Evolutionary conservation across 2,113 vertebrate species (phyloP), one percentile per base, ranked within the genome.

Genomic region (Rhynchomys soricoides): DNA sequence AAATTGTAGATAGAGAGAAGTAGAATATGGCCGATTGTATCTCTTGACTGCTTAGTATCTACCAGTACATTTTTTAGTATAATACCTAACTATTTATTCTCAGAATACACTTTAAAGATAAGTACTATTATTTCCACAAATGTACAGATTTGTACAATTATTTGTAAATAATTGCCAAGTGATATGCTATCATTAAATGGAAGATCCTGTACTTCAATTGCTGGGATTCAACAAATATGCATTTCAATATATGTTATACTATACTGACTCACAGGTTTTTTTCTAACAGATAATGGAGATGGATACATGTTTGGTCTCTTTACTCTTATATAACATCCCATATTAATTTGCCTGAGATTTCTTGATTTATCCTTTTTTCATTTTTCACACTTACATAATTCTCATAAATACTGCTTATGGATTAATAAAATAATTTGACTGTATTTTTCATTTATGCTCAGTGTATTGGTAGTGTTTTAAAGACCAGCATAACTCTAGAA

Each of bases 401-500:
- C 29, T 31, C 40, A 86, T 34, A 64, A 73, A 66, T 86, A 74
- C 40, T 89, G 1, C 26, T 89, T 79, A 64, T 86, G 64, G 57
- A n/a, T 81, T 52, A n/a, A 45, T 31, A 83, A 83, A 62, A 31
- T 43, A 86, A 34, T 43, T 83, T 83, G 52, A 82, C 50, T 55
- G 5, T 57, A 48, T 89, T 62, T 78, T 79, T 95, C 85, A 17
- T 85, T 92, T 17, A 45, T 81, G 26, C 26, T 66, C 45, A 79
- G 57, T 11, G 48, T 40, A 85, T 31, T 73, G 31, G 24, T 45
- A 43, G 50, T 52, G 7, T 86, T 90, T 83, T 45, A 89, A 90
- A 52, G 37, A 45, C 90, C 75, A 86, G 70, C n/a, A 90, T 50
- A 90, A 90, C 9, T 95, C 3, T 31, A 10, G 9, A 89, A 96